phyloP scores from a whole-genome alignment of 2,888 invertebrate species.

The Adelognathus sp. region DNA sequence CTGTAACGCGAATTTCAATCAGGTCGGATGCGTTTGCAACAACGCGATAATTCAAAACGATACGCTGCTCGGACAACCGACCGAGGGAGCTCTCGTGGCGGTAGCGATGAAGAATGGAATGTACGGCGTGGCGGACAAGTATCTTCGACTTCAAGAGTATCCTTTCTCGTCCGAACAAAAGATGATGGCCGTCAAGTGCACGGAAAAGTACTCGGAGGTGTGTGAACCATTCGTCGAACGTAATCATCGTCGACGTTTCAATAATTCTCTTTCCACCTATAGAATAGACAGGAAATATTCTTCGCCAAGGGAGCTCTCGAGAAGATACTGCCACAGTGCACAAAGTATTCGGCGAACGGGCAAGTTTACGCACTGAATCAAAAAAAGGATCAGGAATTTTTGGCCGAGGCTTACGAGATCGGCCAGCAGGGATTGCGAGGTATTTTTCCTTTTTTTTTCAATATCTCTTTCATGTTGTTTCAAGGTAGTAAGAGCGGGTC shows the following conservation, averaged over 20 bases:
- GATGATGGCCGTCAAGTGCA: slow-evolving; percentile 98
- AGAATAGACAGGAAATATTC: slow-evolving; percentile 88
- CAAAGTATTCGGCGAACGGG: slow-evolving; percentile 90
- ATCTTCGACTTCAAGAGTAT: slow-evolving; percentile 94
- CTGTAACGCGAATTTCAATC: background rate
- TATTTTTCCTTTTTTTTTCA: too few relatives aligned
- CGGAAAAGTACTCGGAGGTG: slow-evolving; percentile 89
- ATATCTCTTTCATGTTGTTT: too few relatives aligned
- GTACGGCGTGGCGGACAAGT: slow-evolving; percentile 90
- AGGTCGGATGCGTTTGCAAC: slow-evolving; percentile 95
- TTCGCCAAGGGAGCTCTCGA: slow-evolving; percentile 99
- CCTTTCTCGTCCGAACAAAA: slow-evolving; percentile 98
- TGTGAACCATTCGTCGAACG: background rate
- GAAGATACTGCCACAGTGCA: slow-evolving; percentile 92
- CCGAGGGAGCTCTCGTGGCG: slow-evolving; percentile 97
- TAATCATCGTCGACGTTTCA: background rate
- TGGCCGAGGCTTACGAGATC: slow-evolving; percentile 92
- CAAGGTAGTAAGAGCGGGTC: too few relatives aligned
- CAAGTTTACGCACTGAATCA: slow-evolving; percentile 87
- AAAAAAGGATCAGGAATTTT: slow-evolving; percentile 91
- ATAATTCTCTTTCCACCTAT: slow-evolving; percentile 48
- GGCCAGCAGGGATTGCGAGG: slow-evolving; percentile 91
- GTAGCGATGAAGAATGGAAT: slow-evolving; percentile 96
- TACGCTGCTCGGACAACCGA: slow-evolving; percentile 95
- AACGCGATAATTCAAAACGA: slow-evolving; percentile 96